A percentile compares a stretch with the other conserved stretches of the same genome.
Evolutionary conservation across 2,888 invertebrate species (phyloP).

Genomic region (Zhengitettix transpicula): DNA sequence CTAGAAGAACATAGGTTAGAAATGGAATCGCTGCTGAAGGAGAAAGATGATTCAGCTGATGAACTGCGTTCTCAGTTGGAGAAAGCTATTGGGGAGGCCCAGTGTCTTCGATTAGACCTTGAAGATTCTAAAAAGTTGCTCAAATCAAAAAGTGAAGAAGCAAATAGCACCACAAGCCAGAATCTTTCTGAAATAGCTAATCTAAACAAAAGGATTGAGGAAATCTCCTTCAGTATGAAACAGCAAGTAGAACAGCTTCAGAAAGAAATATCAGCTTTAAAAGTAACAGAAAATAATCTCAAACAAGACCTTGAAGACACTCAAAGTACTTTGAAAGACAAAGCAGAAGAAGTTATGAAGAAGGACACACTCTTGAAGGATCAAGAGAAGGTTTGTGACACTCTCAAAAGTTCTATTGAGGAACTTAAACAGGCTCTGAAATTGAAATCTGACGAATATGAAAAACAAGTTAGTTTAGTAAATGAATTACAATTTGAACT

Average conservation of each 20-base stretch:
- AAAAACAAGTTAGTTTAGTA: conserved; percentile 17
- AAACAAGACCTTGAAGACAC: conserved; percentile 6
- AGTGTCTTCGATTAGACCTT: conserved; percentile 19
- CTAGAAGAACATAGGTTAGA: conserved; percentile 28
- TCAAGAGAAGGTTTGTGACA: conserved; percentile 12
- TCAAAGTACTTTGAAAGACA: conserved; percentile 2
- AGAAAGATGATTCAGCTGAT: conserved; percentile 4
- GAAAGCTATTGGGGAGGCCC: conserved; percentile 24
- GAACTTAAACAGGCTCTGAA: conserved; percentile 17
- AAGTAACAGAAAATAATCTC: conserved; percentile 17
- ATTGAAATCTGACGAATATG: conserved; percentile 16
- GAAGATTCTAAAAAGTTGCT: conserved; percentile 8
- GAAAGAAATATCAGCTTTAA: conserved; percentile 16
- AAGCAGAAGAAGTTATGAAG: conserved; percentile 8
- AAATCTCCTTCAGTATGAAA: conserved; percentile 14
- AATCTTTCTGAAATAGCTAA: conserved; percentile 17
- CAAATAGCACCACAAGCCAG: conserved; percentile 14
- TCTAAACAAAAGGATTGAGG: conserved; percentile 22
- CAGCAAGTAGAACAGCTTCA: conserved; percentile 7
- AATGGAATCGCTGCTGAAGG: conserved; percentile 17
- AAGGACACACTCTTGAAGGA: conserved; percentile 17
- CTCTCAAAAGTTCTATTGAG: conserved; percentile 22
- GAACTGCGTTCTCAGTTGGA: conserved; percentile 23
- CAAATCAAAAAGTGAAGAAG: conserved; percentile 7
- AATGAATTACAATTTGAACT: conserved; percentile 19